Conservation (phyloP, 64 coral and sea anemone genomes). For the Hydrozoanthus tunicans region DNA sequence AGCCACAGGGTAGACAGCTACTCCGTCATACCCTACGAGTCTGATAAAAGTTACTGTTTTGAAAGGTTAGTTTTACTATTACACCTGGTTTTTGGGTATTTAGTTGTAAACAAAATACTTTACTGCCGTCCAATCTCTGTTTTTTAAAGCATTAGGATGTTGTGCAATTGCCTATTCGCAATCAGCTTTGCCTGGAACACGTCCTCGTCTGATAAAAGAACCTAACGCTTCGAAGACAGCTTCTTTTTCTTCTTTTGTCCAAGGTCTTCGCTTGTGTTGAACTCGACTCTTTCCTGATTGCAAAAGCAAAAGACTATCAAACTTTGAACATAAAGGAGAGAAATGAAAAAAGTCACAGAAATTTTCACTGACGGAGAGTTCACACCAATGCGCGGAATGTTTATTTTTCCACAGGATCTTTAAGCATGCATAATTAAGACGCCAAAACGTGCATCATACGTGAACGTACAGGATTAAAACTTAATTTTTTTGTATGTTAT, state of each 20-base stretch:
- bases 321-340: no score
- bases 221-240: neutral
- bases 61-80: neutral
- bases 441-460: no score
- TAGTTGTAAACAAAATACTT: conserved; percentile 9
- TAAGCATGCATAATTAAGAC: no score
- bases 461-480: no score
- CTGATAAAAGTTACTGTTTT: neutral
- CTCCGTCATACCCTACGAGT: neutral
- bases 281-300: neutral
- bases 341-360: no score
- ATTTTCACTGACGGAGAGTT: no score
- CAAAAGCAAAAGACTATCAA: neutral
- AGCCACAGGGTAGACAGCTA: neutral
- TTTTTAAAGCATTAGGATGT: neutral
- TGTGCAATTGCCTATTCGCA: neutral
- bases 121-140: conserved; percentile 2
- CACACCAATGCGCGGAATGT: no score
- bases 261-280: neutral
- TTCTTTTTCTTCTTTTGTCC: neutral
- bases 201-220: conserved; percentile 11
- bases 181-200: neutral
- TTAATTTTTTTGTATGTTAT: no score
- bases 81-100: neutral
- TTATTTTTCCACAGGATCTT: no score